phyloP scores from a whole-genome alignment of 2,113 vertebrate genomes.

The Pseudorasbora parva region DNA sequence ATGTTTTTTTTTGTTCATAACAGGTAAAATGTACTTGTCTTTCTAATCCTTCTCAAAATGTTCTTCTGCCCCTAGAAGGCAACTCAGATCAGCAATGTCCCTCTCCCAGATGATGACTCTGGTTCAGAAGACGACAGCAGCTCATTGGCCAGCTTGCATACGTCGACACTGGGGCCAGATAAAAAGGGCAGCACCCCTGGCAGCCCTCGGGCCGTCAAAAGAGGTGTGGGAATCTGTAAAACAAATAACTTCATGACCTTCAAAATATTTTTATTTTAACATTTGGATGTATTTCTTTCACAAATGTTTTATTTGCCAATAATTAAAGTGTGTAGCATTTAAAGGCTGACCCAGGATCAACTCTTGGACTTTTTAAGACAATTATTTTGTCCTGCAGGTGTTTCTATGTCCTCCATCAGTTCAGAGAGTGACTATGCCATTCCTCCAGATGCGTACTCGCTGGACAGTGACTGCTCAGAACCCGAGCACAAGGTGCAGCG shows the following conservation, averaged over 20 bases:
- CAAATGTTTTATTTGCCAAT: too few species aligned
- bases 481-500: constrained; percentile 89
- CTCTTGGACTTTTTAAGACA: neutral
- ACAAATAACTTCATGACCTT: neutral
- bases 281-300: neutral
- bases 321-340: neutral
- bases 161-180: constrained; percentile 79
- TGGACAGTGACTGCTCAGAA: constrained; percentile 88
- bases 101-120: constrained; percentile 86
- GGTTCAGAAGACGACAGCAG: constrained; percentile 89
- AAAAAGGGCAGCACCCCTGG: constrained; percentile 82
- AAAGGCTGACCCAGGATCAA: neutral
- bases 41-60: neutral
- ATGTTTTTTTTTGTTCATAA: neutral
- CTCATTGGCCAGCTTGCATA: constrained; percentile 83
- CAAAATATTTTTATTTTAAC: neutral
- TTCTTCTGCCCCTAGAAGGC: constrained; percentile 78
- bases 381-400: constrained; percentile 69
- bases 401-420: constrained; percentile 90
- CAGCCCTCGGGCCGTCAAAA: constrained; percentile 85
- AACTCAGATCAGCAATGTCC: constrained; percentile 86
- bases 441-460: constrained; percentile 86
- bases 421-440: constrained; percentile 91
- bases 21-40: neutral
- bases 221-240: constrained; percentile 73